Conservation (phyloP, 2,113 vertebrate species). For the Amphilophus citrinellus region DNA sequence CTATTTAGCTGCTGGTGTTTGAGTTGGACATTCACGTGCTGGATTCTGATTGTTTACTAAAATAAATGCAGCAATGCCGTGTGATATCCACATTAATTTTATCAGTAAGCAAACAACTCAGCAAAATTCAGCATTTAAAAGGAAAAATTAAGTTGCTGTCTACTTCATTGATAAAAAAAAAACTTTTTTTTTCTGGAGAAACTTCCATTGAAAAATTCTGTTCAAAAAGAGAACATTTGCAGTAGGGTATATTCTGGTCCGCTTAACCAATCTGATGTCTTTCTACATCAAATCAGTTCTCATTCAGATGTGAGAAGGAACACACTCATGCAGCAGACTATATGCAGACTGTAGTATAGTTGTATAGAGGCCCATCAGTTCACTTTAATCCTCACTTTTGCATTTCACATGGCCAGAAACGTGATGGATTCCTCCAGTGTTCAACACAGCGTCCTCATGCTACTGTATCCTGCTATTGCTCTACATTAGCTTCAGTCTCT, state of each 20-base stretch:
- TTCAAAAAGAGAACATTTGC: neutral
- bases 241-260: neutral
- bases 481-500: constrained; percentile 68
- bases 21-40: neutral
- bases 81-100: neutral
- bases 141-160: neutral
- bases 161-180: neutral
- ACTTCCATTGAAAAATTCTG: too few species aligned
- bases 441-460: constrained; percentile 14
- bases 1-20: neutral
- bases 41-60: neutral
- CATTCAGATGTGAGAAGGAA: neutral
- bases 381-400: neutral
- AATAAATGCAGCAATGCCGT: neutral
- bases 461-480: constrained; percentile 53
- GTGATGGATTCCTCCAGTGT: constrained; percentile 16
- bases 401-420: constrained; percentile 22
- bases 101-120: neutral
- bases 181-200: too few species aligned
- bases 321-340: too few species aligned
- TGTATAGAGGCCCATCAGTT: neutral
- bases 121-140: too few species aligned
- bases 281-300: neutral
- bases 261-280: neutral
- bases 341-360: neutral